Evolutionary conservation across 2,113 vertebrate genomes (phyloP), one percentile per base, ranked within the genome.

Genomic region (Plecotus auritus): DNA sequence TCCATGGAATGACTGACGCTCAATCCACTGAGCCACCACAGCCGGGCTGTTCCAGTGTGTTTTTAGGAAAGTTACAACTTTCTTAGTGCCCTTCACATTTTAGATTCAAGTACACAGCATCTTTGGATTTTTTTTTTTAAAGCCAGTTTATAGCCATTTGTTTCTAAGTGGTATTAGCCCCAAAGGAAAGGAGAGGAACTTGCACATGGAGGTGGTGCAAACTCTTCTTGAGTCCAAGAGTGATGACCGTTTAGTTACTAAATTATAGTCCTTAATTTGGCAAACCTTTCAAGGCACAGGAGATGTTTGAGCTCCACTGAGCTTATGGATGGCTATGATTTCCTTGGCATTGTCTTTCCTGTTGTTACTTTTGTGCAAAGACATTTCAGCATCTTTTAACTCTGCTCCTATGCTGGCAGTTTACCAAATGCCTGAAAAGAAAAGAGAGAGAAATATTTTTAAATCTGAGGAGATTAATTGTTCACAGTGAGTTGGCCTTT

Each of bases 371-470:
- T 85, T 73, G 49, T 72, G 86, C 86, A 89, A 95, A 94, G 80
- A 89, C 16, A 47, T 9, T 64, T 93, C 17, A 78, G 78, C 88
- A 54, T 92, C 82, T 72, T 81, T 80, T 59, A 37, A 42, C 45
- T 69, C 3, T 78, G 61, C 54, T 92, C 1, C 32, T 51, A 13
- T 76, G 56, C n/a, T 90, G 90, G 81, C 56, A 80, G 7, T 66
- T 80, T 78, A 69, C 73, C 91, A 85, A 91, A 78, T 74, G 54
- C 76, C 76, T 96, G 77, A 56, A 94, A 91, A 89, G 35, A 90
- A 80, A 82, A 94, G 32, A 74, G 51, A 95, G 23, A 74, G 51
- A 47, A 66, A 11, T 5, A 5, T 40, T 61, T 72, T 54, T 35
- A n/a, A 85, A 80, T 61, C 51, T 18, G 26, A 84, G 28, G 28